Evolutionary conservation across 2,888 invertebrate species (phyloP), one percentile per base, ranked within the genome.

Genomic region (Parnassius mnemosyne): DNA sequence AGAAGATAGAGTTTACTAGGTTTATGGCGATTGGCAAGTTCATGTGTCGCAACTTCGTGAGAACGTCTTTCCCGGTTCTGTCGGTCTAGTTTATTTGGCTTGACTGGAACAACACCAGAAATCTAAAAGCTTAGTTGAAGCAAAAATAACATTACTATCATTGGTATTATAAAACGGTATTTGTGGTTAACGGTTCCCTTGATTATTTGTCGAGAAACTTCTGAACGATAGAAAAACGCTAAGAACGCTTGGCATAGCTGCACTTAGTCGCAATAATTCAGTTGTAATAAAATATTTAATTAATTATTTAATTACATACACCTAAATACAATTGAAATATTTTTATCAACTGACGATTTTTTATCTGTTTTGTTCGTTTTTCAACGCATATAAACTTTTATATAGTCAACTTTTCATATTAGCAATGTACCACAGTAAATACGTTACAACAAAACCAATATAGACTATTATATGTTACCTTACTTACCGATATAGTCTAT

Each of bases 101-200:
- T 7, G 97, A 97, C 80, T 95, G 94, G 91, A 93, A 87, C 61
- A 94, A 94, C 72, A 97, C 97, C 0, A 93, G 92, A 70, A 86
- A 92, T 85, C 97, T 95, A 94, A 97, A 97, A 78, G 79, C 79
- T 51, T 76, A 85, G 64, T 81, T 87, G 64, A 80, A 81, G 53
- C 71, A 70, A 50, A 74, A 76, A 25, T 85, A 78, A 80, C 25
- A 92, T 92, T 89, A 93, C 91, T 67, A 76, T 94, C 64, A 92
- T 93, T 70, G 94, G 94, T 41, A 82, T 93, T 69, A 92, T 94
- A 16, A 78, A 82, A 54, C 92, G 93, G 41, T 93, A 92, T 60
- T 66, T 90, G 3, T 92, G 89, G 85, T 72, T 84, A 1, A 77
- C 81, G 0, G 49, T 95, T 0, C 95, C 95, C 0, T 1, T 93